Conservation (phyloP, 2,888 invertebrate genomes). For the Schrankia costaestrigalis region DNA sequence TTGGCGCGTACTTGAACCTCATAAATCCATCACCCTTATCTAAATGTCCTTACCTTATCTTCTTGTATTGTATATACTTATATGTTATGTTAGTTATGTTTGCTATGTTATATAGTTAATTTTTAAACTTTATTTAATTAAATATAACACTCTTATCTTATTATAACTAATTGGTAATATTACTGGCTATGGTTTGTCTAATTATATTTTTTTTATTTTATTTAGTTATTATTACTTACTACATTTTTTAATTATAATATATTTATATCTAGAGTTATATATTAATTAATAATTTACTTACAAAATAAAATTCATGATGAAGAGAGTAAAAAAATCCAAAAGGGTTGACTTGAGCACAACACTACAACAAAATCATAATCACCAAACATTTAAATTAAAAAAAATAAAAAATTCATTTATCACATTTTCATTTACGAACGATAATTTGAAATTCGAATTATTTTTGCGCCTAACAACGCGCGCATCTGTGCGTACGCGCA, state of each 20-base stretch:
- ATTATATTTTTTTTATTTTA: too few species aligned
- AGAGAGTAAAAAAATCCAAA: slow-evolving; percentile 13
- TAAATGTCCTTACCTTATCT: too few species aligned
- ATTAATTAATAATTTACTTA: slow-evolving; percentile 26
- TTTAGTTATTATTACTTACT: not conserved
- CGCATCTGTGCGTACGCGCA: slow-evolving; percentile 30
- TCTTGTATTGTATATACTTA: too few species aligned
- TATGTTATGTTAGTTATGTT: too few species aligned
- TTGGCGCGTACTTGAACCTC: too few species aligned
- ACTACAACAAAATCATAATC: slow-evolving; percentile 24
- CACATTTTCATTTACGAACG: slow-evolving; percentile 18
- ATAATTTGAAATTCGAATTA: slow-evolving; percentile 13
- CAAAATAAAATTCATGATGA: slow-evolving; percentile 37
- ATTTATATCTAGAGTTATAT: not conserved
- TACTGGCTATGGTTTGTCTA: too few species aligned
- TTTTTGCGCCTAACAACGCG: slow-evolving; percentile 10
- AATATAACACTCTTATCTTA: too few species aligned
- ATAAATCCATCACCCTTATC: too few species aligned
- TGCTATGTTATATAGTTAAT: too few species aligned
- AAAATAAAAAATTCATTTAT: slow-evolving; percentile 7
- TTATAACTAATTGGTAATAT: too few species aligned
- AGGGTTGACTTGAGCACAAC: too few species aligned
- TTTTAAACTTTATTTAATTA: not conserved
- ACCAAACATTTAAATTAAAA: slow-evolving; percentile 20
- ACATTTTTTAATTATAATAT: not conserved